Evolutionary conservation across 2,888 invertebrate genomes (phyloP).

Genomic region (Abscondita cerata): DNA sequence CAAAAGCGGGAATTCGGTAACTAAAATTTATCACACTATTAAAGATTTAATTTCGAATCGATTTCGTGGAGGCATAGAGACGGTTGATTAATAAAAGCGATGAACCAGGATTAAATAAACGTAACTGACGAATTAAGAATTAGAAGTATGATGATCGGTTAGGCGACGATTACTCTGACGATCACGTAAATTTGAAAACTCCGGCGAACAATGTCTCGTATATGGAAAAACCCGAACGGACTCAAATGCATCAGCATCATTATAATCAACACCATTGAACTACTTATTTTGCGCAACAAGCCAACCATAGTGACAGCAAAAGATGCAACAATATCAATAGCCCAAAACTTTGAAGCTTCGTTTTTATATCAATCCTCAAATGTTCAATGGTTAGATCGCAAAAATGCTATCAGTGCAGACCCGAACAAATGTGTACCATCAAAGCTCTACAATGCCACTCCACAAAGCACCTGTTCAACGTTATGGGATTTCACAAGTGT

Average conservation of each 20-base stretch:
- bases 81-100: slow-evolving; percentile 66
- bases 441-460: slow-evolving; percentile 47
- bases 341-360: slow-evolving; percentile 54
- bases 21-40: slow-evolving; percentile 81
- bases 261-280: slow-evolving; percentile 59
- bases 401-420: slow-evolving; percentile 61
- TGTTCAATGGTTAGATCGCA: slow-evolving; percentile 62
- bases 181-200: slow-evolving; percentile 56
- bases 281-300: slow-evolving; percentile 60
- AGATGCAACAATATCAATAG: slow-evolving; percentile 58
- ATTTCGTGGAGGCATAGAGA: slow-evolving; percentile 71
- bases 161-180: slow-evolving; percentile 59
- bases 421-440: slow-evolving; percentile 54
- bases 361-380: slow-evolving; percentile 45
- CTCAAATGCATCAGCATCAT: slow-evolving; percentile 53
- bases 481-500: slow-evolving; percentile 40
- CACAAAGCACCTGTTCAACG: slow-evolving; percentile 44
- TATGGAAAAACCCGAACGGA: slow-evolving; percentile 68
- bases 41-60: slow-evolving; percentile 85
- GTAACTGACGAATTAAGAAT: slow-evolving; percentile 64
- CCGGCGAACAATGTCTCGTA: slow-evolving; percentile 65
- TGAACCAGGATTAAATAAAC: slow-evolving; percentile 67
- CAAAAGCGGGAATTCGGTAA: slow-evolving; percentile 70
- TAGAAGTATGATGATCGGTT: slow-evolving; percentile 38
- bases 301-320: slow-evolving; percentile 57